Evolutionary conservation across 2,888 invertebrate genomes (phyloP), one percentile per base, ranked within the genome.

Genomic region (Drosophila anomelani): DNA sequence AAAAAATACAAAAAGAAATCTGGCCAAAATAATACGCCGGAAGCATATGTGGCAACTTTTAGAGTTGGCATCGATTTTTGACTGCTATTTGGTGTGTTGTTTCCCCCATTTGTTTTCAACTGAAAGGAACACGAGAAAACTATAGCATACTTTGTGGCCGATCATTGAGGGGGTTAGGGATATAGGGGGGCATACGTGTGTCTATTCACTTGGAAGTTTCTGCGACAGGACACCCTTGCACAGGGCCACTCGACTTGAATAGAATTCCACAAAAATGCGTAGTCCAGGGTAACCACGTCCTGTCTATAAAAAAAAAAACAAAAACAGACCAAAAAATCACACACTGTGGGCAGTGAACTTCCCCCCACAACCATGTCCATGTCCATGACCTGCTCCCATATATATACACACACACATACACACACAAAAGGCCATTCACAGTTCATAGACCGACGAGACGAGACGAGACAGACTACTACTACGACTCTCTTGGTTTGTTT

Each of bases 151-250:
- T 77, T 81, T 81, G 80, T 59, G 82, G 80, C 75, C 79, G 79
- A 81, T 84, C 85, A 81, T 23, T 53, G 41, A 29, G 29, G 51
- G 23, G 34, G 20, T 10, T 34, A 13, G 20, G 51, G 20, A 20
- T 20, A 20, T 20, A 20, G 20, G 51, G 20, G 34, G 34, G 20
- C 20, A 54, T 43, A 17, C 26, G 29, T 32, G 66, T 74, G 80
- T 67, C 60, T 82, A 81, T 58, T 79, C 85, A 77, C 32, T 81
- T 73, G 77, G 59, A 84, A 79, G 71, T 75, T 81, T 81, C 84
- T 81, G 79, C 79, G 84, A 79, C 81, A 74, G 56, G 41, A 78
- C 63, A 59, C 64, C n/a, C 26, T 46, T 46, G 67, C 60, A 9
- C 49, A 56, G 23, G 23, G 32, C 15, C 26, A 58, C 60, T 61